Evolutionary conservation across 2,113 vertebrate species (phyloP), one percentile per base, ranked within the genome.

Genomic region (Labeo catla): DNA sequence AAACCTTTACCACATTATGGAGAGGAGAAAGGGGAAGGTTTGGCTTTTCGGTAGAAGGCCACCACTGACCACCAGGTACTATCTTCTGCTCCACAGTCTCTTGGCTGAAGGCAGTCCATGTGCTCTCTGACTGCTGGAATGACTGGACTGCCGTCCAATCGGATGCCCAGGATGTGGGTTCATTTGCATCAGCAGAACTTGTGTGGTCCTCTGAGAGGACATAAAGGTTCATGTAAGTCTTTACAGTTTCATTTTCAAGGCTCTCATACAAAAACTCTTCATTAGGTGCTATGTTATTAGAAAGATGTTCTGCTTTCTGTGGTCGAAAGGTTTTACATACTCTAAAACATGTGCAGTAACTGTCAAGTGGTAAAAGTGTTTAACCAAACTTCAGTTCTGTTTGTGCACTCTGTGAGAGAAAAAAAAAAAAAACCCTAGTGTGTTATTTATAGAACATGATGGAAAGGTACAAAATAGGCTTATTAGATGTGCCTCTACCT

Each of bases 21-120:
- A 86, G 85, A 82, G 89, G 11, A 4, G 76, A 65, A 7, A 63
- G 86, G 34, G 86, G 36, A 36, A 87, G 85, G 21, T 68, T 86
- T 65, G 81, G 77, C 63, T 91, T 91, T 78, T 93, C 93, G 4
- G 84, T 90, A 65, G 57, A 63, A 6, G 89, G 92, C 95, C 95
- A 95, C 94, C 94, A 95, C 83, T 91, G 91, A 34, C 90, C 93
- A 45, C 2, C 83, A n/a, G 77, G 36, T 11, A 3, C 72, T 2
- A 2, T 73, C 4, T 91, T 91, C 54, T 28, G 74, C 8, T 66
- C 84, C 12, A 78, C 72, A 4, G 43, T 49, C 6, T 93, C 91
- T 86, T 89, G 91, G 84, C 90, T 88, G 84, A 95, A 95, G 76
- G 93, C 93, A 4, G 92, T 86, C 95, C 95, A 95, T 68, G 63